These are phyloP conservation scores for Pristionchus fissidentatus DNA, from an alignment of 2,888 invertebrate genomes.

Conservation along the genomic window DNA sequence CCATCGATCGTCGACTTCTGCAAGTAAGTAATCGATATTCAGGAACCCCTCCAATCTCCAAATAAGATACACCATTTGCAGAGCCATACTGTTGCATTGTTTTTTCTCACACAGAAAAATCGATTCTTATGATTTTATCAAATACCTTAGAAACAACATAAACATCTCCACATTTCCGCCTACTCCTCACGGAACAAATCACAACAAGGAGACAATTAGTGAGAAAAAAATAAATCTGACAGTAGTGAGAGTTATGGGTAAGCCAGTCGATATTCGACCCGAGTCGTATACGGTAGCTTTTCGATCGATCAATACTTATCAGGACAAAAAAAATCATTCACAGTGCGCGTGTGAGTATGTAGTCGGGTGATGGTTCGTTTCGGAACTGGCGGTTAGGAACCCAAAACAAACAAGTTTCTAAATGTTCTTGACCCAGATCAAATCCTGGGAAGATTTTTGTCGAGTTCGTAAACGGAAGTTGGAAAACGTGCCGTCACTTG, in stretches of 20 bases:
- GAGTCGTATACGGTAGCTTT: not conserved
- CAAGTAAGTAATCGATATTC: not conserved
- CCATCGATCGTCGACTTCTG: not conserved
- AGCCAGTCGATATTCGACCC: constrained; percentile 22
- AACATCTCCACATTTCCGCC: not conserved
- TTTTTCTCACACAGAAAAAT: not conserved
- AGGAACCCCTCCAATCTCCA: not conserved
- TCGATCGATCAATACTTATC: constrained; percentile 17
- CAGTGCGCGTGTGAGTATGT: constrained; percentile 10
- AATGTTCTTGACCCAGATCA: too few relatives aligned
- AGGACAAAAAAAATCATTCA: not conserved
- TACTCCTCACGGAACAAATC: not conserved
- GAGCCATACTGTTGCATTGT: not conserved
- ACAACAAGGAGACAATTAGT: not conserved
- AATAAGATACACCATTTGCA: not conserved
- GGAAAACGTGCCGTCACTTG: too few relatives aligned
- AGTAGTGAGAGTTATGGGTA: too few relatives aligned
- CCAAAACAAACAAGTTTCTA: too few relatives aligned
- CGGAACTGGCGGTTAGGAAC: too few relatives aligned
- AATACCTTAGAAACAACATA: not conserved
- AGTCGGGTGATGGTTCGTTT: too few relatives aligned
- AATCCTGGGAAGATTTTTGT: too few relatives aligned
- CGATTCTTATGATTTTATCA: not conserved
- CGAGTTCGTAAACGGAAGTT: too few relatives aligned
- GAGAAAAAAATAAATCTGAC: too few relatives aligned